Conservation (phyloP, 2,888 invertebrate species). For the Drosophila fulvimacula region DNA sequence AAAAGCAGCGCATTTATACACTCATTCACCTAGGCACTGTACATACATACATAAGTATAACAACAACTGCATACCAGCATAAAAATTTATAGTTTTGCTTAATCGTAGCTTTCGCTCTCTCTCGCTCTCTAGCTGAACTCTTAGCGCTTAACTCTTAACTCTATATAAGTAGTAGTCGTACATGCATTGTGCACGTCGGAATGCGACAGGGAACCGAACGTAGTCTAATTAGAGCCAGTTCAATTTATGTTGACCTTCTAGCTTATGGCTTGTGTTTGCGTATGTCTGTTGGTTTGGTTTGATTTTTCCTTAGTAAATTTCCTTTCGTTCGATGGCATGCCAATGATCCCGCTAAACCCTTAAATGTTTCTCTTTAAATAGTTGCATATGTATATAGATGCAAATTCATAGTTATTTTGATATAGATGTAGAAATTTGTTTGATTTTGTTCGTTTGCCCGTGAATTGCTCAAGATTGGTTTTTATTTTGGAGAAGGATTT, state of each 20-base stretch:
- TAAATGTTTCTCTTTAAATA: neutral
- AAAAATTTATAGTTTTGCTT: conserved; percentile 24
- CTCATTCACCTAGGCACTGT: conserved; percentile 2
- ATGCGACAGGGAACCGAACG: conserved; percentile 21
- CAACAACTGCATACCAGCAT: conserved; percentile 16
- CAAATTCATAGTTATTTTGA: neutral
- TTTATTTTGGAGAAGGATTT: conserved; percentile 18
- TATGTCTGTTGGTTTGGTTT: neutral
- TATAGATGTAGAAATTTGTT: neutral
- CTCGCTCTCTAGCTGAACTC: neutral
- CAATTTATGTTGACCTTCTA: neutral
- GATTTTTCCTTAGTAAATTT: neutral
- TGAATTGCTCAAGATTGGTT: conserved; percentile 27
- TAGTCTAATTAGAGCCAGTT: conserved; percentile 9
- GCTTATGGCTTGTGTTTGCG: conserved; percentile 9
- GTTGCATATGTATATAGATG: conserved; percentile 6
- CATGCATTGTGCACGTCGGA: conserved; percentile 24
- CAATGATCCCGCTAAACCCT: conserved; percentile 20
- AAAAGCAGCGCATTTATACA: neutral
- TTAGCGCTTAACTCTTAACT: conserved; percentile 3
- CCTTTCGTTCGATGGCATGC: conserved; percentile 8
- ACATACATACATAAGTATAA: conserved; percentile 31
- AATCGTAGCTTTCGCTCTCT: conserved; percentile 11
- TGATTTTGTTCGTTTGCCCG: conserved; percentile 7
- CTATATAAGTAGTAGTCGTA: neutral